Evolutionary conservation across 2,888 invertebrate species (phyloP).

Genomic region (Eilema sororculum): DNA sequence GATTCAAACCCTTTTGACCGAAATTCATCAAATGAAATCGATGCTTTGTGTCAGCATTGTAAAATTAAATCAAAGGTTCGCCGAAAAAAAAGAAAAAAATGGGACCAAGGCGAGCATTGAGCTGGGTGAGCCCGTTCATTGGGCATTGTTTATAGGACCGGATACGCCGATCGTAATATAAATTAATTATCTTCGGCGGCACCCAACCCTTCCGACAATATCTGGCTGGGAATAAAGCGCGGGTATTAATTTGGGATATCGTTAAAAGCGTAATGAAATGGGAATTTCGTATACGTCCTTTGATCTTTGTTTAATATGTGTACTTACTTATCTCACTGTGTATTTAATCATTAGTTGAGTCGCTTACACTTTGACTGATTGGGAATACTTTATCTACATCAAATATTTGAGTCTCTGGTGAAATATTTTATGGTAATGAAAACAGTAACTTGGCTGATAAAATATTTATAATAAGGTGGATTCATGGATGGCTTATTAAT

Average conservation of each 20-base stretch:
- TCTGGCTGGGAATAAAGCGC: conserved; percentile 46
- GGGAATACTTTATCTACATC: background rate
- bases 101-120: conserved; percentile 27
- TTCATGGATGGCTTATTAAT: background rate
- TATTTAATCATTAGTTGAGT: background rate
- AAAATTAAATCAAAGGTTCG: conserved; percentile 34
- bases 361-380: background rate
- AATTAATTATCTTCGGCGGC: conserved; percentile 60
- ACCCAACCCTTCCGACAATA: conserved; percentile 41
- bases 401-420: background rate
- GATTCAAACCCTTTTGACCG: background rate
- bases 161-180: conserved; percentile 54
- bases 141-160: conserved; percentile 57
- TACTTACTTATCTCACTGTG: conserved; percentile 7
- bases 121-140: conserved; percentile 28
- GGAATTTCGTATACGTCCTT: conserved; percentile 40
- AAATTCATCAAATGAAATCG: conserved; percentile 4
- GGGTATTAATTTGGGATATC: conserved; percentile 51
- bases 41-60: background rate
- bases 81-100: conserved; percentile 24
- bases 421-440: background rate
- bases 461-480: background rate
- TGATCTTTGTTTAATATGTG: conserved; percentile 34
- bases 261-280: conserved; percentile 50
- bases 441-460: background rate